Evolutionary conservation across 2,888 invertebrate genomes (phyloP).

Genomic region (Ectemnius cavifrons): DNA sequence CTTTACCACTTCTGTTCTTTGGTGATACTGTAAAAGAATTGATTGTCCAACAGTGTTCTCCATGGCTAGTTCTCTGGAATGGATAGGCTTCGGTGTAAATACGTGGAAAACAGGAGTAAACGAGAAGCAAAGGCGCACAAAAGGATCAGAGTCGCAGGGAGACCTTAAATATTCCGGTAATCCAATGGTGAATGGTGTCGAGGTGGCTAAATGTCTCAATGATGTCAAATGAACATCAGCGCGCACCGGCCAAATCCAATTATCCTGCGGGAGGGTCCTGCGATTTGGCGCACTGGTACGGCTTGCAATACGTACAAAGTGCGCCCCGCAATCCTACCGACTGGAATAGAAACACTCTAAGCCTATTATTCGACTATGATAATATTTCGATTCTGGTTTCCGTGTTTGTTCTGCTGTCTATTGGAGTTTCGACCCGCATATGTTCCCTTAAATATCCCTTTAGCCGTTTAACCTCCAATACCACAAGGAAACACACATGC

Average conservation of each 20-base stretch:
- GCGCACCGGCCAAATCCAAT: conserved; percentile 73
- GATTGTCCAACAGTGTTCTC: no score
- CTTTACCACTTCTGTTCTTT: background rate
- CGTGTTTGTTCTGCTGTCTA: conserved; percentile 58
- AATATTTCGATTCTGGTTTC: conserved; percentile 68
- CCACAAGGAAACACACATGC: no score
- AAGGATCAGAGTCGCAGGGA: conserved; percentile 36
- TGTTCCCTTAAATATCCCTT: conserved; percentile 52
- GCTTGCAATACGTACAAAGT: conserved; percentile 41
- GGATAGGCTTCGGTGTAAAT: no score
- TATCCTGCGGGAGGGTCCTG: conserved; percentile 60
- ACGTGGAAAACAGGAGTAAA: no score
- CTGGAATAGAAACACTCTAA: conserved; percentile 60
- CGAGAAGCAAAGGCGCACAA: background rate
- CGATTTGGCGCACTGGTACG: conserved; percentile 58
- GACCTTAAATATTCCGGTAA: conserved; percentile 68
- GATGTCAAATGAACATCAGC: conserved; percentile 76
- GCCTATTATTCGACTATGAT: conserved; percentile 73
- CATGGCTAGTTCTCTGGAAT: no score
- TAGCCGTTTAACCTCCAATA: no score
- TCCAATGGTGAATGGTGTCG: conserved; percentile 63
- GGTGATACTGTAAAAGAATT: background rate
- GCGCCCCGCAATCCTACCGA: conserved; percentile 39
- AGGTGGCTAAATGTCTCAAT: conserved; percentile 70
- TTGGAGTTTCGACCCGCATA: conserved; percentile 50